A percentile compares a stretch with the other conserved stretches of the same genome.
Evolutionary conservation across 2,888 invertebrate species (phyloP).

Genomic region (Machimus atricapillus): DNA sequence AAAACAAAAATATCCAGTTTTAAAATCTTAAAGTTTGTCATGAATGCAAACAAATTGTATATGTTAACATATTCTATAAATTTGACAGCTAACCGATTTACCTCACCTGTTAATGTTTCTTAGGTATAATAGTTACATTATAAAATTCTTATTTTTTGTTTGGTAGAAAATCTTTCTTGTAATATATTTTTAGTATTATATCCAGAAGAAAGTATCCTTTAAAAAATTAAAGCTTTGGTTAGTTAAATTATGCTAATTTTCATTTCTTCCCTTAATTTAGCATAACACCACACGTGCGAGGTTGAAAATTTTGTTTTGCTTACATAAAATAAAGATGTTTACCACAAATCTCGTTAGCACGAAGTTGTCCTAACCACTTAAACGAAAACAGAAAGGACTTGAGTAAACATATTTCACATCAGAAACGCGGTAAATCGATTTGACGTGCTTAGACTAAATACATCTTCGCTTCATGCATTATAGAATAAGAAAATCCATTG

Average conservation of each 20-base stretch:
- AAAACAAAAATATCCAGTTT: no score
- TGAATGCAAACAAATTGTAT: no score
- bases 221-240: not conserved
- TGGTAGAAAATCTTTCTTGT: no score
- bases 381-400: not conserved
- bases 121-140: no score
- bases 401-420: not conserved
- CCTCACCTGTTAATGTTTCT: no score
- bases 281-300: not conserved
- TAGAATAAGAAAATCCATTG: not conserved
- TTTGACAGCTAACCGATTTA: no score
- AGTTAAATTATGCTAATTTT: not conserved
- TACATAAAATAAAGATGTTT: not conserved
- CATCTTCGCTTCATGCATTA: not conserved
- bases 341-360: not conserved
- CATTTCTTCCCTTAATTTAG: not conserved
- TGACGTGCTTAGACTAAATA: not conserved
- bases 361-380: not conserved
- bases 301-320: not conserved
- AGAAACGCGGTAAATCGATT: not conserved
- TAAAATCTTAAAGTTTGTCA: no score
- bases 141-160: no score
- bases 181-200: no score
- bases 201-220: not conserved
- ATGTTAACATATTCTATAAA: no score